A percentile compares a stretch with the other conserved stretches of the same genome.
These are phyloP conservation scores for Porites lobata DNA, from an alignment of 92 coral and sea anemone genomes.

Conservation along the genomic window DNA sequence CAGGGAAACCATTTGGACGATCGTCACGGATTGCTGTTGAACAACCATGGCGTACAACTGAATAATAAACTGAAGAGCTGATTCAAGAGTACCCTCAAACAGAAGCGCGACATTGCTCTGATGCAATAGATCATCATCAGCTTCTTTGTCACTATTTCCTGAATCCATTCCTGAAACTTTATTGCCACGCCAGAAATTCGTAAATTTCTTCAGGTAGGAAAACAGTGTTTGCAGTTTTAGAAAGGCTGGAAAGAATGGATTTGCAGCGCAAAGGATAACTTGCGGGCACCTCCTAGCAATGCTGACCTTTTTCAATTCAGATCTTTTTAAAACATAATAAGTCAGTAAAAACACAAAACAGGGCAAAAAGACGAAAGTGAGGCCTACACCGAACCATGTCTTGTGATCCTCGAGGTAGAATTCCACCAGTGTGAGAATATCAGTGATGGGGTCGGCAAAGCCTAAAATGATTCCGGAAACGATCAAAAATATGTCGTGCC, in stretches of 20 bases:
- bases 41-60: too few relatives aligned
- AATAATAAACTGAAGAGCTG: too few relatives aligned
- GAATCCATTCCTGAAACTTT: not conserved
- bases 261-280: constrained; percentile 9
- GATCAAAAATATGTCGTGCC: constrained; percentile 22
- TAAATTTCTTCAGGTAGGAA: constrained; percentile 14
- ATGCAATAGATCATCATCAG: too few relatives aligned
- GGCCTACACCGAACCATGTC: constrained; percentile 46
- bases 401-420: constrained; percentile 44
- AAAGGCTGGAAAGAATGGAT: constrained; percentile 42
- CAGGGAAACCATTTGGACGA: too few relatives aligned
- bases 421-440: constrained; percentile 39
- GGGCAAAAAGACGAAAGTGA: constrained; percentile 31
- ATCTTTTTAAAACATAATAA: not conserved
- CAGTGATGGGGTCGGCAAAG: constrained; percentile 53
- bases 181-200: constrained; percentile 2
- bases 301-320: not conserved
- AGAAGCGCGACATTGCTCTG: too few relatives aligned
- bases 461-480: constrained; percentile 33
- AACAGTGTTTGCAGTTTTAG: constrained; percentile 11
- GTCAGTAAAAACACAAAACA: constrained; percentile 11
- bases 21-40: too few relatives aligned
- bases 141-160: too few relatives aligned
- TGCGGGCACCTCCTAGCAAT: not conserved
- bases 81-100: too few relatives aligned